Percentiles rank a stretch among this genome's conserved stretches.
phyloP scores from a whole-genome alignment of 2,797 vertebrate species.

The Galagoides demidoff region DNA sequence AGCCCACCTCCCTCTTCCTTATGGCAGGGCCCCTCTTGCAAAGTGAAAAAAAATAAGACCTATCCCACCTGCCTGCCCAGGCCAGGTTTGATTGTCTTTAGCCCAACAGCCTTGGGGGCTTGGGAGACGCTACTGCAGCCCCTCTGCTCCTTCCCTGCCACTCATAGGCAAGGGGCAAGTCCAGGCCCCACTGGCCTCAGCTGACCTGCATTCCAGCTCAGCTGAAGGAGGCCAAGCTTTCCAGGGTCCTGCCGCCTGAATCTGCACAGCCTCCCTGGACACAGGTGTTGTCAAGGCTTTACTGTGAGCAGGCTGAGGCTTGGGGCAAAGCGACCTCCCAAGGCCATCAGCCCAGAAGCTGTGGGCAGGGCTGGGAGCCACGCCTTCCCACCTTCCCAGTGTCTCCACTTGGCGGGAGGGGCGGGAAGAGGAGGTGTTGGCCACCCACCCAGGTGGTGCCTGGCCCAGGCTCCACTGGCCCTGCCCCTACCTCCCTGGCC shows the following conservation, averaged over 20 bases:
- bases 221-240: background rate
- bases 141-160: background rate
- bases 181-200: background rate
- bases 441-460: background rate
- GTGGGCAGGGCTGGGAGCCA: background rate
- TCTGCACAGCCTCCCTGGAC: too few species aligned
- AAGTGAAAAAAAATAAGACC: background rate
- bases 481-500: background rate
- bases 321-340: background rate
- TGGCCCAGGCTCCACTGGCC: background rate
- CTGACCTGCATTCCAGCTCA: background rate
- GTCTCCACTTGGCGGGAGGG: rapidly evolving
- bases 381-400: too few species aligned
- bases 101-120: background rate
- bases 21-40: background rate
- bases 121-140: background rate
- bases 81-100: background rate
- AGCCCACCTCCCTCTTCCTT: background rate
- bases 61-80: background rate
- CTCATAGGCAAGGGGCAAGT: background rate
- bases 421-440: rapidly evolving
- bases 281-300: background rate
- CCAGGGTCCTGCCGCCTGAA: background rate
- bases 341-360: rapidly evolving
- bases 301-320: background rate